Base-by-base conservation (phyloP, 2,113 vertebrate genomes). In the Cyanoramphus novaezelandiae region DNA sequence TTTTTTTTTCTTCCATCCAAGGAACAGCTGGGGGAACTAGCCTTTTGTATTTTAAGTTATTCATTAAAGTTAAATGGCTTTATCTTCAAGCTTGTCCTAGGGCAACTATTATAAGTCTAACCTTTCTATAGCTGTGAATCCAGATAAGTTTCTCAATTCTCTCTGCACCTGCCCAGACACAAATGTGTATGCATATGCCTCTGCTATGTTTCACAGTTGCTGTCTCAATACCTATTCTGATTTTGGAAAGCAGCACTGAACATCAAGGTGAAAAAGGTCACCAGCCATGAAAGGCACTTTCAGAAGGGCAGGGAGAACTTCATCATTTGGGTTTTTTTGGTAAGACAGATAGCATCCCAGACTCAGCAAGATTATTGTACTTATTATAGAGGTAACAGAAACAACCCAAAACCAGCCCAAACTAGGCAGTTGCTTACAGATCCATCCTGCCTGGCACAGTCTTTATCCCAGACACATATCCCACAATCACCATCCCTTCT, bases 41-140 rank as follows among this genome's bases (percentile, higher is more conserved):
- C 33, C 49, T 49, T 92, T 92, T 93, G 80, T 93, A 94, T 89
- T 95, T 95, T 76, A 88, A 93, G 86, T 92, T 97, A 96, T 86
- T 95, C 92, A 96, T 96, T 96, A 93, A 81, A 95, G 82, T 90
- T 83, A 96, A 95, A 94, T 68, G 88, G 76, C 65, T 94, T 94
- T 95, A 82, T 90, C 80, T 84, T 90, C 86, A 91, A 86, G 52
- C 55, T 87, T 95, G 62, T 90, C 95, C 95, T 93, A 88, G 47
- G 90, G 93, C 92, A 95, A 93, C 81, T 87, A 59, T 93, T 96
- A 53, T 31, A 92, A 86, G 65, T 81, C 84, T 93, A 95, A 95
- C 72, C 80, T 93, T 94, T 96, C 50, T 62, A 52, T 24, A 89
- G 65, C 83, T 75, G 50, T 52, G 62, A 86, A 95, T 95, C 20